phyloP scores from a whole-genome alignment of 1,140 invertebrate species.

The Ooceraea biroi region DNA sequence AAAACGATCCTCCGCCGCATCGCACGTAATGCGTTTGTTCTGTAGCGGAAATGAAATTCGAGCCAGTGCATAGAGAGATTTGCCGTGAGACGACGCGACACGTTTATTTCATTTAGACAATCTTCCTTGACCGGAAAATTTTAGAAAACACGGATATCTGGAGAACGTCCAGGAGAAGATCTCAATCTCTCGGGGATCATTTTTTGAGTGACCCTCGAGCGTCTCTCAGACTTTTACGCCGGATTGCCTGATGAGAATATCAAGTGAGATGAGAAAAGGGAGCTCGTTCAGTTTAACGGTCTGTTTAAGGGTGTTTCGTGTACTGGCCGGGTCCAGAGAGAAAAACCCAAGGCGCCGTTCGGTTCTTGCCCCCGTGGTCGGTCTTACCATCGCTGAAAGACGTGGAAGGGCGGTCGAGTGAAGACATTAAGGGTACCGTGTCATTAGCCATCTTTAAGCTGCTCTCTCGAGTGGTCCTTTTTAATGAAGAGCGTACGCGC shows the following conservation, averaged over 20 bases:
- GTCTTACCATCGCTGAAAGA: constrained; percentile 65
- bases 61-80: not conserved
- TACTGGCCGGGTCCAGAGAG: not conserved
- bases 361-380: constrained; percentile 2
- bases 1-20: not conserved
- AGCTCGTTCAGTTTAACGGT: constrained; percentile 39
- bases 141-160: not conserved
- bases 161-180: not conserved
- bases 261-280: not conserved
- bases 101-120: not conserved
- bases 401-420: constrained; percentile 42
- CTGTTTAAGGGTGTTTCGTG: constrained; percentile 29
- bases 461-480: constrained; percentile 64
- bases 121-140: not conserved
- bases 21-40: constrained; percentile 14
- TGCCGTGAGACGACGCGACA: not conserved
- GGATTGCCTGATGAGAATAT: not conserved
- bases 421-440: constrained; percentile 73
- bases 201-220: not conserved
- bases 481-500: constrained; percentile 70
- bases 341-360: constrained; percentile 14
- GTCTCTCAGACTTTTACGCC: not conserved
- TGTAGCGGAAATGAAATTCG: constrained; percentile 14
- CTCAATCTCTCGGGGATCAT: not conserved
- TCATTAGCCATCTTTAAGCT: constrained; percentile 64